phyloP scores from a whole-genome alignment of 2,113 vertebrate species.

The Crotalus viridis region DNA sequence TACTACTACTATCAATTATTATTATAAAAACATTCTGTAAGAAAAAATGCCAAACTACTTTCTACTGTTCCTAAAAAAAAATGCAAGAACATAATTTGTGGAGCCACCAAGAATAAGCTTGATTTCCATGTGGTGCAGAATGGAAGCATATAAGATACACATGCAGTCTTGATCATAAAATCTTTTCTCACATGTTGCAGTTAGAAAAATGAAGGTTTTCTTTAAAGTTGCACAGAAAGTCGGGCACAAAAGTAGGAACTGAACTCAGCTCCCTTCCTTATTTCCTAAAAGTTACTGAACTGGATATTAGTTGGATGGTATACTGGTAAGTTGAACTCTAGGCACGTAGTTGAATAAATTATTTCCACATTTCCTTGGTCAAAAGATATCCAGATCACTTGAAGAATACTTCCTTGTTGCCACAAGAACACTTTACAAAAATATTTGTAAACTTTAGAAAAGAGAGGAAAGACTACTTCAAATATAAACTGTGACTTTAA shows the following conservation, averaged over 20 bases:
- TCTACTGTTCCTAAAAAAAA: not conserved
- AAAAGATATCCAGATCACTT: not conserved
- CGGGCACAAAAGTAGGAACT: not conserved
- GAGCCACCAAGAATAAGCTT: not conserved
- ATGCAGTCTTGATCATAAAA: not conserved
- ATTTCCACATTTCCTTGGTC: not conserved
- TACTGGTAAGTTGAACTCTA: not conserved
- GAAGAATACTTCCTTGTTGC: slow-evolving; percentile 17
- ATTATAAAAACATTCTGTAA: not conserved
- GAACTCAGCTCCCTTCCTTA: not conserved
- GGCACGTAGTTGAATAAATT: not conserved
- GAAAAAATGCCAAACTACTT: not conserved
- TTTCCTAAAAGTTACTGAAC: not conserved
- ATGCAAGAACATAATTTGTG: not conserved
- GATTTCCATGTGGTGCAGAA: not conserved
- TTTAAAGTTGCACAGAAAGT: not conserved
- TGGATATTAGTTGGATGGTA: not conserved
- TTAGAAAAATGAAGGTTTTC: not conserved
- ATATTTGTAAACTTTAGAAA: slow-evolving; percentile 23
- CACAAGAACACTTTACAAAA: slow-evolving; percentile 3
- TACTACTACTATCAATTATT: too few species aligned
- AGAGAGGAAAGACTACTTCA: too few species aligned
- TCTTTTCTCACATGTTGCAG: not conserved
- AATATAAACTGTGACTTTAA: slow-evolving; percentile 11
- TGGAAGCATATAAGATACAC: not conserved